Evolutionary conservation across 2,113 vertebrate genomes (phyloP).

Genomic region (Neolamprologus falcicula): DNA sequence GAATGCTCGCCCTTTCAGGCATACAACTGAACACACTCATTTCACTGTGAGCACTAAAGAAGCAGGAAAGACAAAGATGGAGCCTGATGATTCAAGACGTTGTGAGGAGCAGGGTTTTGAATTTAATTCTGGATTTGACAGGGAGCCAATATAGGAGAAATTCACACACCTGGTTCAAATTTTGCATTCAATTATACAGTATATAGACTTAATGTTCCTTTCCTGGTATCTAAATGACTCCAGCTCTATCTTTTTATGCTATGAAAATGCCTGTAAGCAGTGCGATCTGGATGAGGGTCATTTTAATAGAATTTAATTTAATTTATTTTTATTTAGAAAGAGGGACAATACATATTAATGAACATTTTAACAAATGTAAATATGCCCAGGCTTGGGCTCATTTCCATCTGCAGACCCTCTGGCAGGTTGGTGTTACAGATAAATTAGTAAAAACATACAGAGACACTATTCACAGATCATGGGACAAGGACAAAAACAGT

Average conservation of each 20-base stretch:
- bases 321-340: neutral
- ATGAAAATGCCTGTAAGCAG: neutral
- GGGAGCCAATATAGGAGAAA: neutral
- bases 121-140: neutral
- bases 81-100: neutral
- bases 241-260: neutral
- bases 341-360: neutral
- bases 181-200: neutral
- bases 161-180: neutral
- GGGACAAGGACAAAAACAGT: neutral
- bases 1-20: conserved; percentile 53
- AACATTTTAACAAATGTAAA: neutral
- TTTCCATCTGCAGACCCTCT: neutral
- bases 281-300: neutral
- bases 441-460: neutral
- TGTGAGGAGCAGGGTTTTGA: neutral
- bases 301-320: neutral
- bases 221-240: neutral
- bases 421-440: neutral
- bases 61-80: conserved; percentile 79
- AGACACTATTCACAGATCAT: neutral
- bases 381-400: neutral
- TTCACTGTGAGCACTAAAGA: conserved; percentile 85
- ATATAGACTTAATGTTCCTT: neutral
- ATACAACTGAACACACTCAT: conserved; percentile 84